These are phyloP conservation scores for Xiphydria camelus DNA, from an alignment of 2,888 invertebrate genomes.

Conservation along the genomic window DNA sequence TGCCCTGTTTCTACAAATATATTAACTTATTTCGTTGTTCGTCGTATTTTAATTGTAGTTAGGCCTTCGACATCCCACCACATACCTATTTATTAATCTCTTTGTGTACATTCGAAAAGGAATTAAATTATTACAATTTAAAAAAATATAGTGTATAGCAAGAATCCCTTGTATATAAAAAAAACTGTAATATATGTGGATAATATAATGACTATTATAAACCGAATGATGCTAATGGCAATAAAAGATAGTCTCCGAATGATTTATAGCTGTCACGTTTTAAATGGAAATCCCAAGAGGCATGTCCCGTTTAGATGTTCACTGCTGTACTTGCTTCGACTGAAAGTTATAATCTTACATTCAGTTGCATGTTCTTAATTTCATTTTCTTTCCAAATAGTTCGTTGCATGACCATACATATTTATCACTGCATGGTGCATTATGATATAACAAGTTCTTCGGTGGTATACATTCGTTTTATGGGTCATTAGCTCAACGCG, in stretches of 20 bases:
- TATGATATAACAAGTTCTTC: too few species aligned
- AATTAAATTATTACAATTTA: constrained; percentile 36
- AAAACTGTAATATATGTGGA: constrained; percentile 57
- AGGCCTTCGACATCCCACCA: constrained; percentile 28
- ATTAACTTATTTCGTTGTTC: constrained; percentile 33
- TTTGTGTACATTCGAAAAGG: constrained; percentile 36
- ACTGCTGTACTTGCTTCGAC: too few species aligned
- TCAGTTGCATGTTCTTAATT: too few species aligned
- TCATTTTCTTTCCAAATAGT: too few species aligned
- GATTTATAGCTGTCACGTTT: constrained; percentile 29
- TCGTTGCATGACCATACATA: too few species aligned
- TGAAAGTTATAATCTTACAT: too few species aligned
- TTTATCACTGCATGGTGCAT: too few species aligned
- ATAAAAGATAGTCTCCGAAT: constrained; percentile 50
- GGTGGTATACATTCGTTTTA: too few species aligned
- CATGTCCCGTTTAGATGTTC: too few species aligned
- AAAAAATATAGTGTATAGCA: constrained; percentile 47
- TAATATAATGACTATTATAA: constrained; percentile 50
- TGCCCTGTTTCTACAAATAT: constrained; percentile 34
- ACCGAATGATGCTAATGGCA: constrained; percentile 48
- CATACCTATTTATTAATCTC: constrained; percentile 27
- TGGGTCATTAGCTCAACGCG: too few species aligned
- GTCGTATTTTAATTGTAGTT: constrained; percentile 32
- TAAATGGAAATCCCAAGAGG: constrained; percentile 21
- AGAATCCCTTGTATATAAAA: constrained; percentile 53